Base-by-base conservation (phyloP, 2,888 invertebrate genomes). In the Clunio marinus region DNA sequence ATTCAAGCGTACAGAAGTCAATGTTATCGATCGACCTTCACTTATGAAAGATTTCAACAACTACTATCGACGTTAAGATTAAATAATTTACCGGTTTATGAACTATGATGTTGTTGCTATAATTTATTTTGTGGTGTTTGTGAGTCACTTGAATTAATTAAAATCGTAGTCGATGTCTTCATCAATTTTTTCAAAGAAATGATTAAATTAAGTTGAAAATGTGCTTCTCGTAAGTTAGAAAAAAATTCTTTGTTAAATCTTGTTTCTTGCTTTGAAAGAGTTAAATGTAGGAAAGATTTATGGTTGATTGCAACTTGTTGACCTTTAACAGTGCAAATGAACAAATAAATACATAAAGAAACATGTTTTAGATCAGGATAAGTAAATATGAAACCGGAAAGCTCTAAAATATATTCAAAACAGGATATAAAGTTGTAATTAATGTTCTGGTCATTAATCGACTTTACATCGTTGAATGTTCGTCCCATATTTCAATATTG, bases 281-380 rank as follows among this genome's bases (percentile, higher is more conserved):
- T n/a, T 13, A 37, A 60, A 10, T 2, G 32, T n/a, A 41, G 41
- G 41, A 24, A 37, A 60, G 22, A 35, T 60, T 32, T 35, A 60
- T 41, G 10, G 41, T 10, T n/a, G 15, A 41, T 41, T 41, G 24
- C 37, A 60, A 60, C 60, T 37, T 20, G 60, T 60, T 60, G 60
- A 60, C 60, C 60, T 60, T 60, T 60, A 25, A 24, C 60, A 37
- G 20, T 20, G n/a, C n/a, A n/a, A 17, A 20, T 51, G 17, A 51
- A 20, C 17, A n/a, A 51, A 51, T 4, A 20, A 8, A 8, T 2
- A 17, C 7, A 17, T 5, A 17, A 51, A 51, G 17, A 22, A 51
- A 51, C 51, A 17, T 17, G 51, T 51, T 17, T 17, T 22, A 17
- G 51, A 17, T 51, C 8, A 51, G 51, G 8, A 8, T 45, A 2